A percentile compares a stretch with the other conserved stretches of the same genome.
Evolutionary conservation across 2,888 invertebrate genomes (phyloP).

Genomic region (Acronicta leporina): DNA sequence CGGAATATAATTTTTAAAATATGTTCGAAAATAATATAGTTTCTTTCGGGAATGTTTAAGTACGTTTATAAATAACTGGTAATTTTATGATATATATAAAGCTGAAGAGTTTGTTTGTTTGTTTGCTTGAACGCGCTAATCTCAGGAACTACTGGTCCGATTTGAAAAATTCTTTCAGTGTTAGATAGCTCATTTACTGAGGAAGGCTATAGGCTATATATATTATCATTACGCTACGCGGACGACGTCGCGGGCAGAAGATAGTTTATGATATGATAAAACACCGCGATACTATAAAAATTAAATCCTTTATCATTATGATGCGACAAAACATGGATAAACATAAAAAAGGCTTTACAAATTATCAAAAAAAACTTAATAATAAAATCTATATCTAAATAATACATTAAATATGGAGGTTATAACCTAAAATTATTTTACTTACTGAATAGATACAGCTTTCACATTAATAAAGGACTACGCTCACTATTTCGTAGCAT

Average conservation of each 20-base stretch:
- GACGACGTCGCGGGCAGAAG: too few relatives aligned
- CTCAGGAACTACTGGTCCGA: too few relatives aligned
- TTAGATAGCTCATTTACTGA: too few relatives aligned
- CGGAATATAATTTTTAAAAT: conserved; percentile 11
- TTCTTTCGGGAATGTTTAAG: conserved; percentile 39
- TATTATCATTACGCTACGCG: too few relatives aligned
- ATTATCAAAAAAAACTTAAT: conserved; percentile 53
- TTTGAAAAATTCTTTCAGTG: too few relatives aligned
- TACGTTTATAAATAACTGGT: conserved; percentile 21
- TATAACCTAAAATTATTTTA: conserved; percentile 50
- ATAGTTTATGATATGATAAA: too few relatives aligned
- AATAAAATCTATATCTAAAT: conserved; percentile 57
- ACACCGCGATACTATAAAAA: conserved; percentile 6
- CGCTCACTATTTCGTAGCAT: background rate
- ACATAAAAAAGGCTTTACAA: conserved; percentile 53
- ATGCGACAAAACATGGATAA: conserved; percentile 42
- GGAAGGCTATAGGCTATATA: too few relatives aligned
- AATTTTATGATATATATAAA: conserved; percentile 11
- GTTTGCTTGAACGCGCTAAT: too few relatives aligned
- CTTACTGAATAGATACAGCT: conserved; percentile 29
- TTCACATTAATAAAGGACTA: conserved; percentile 14
- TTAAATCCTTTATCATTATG: conserved; percentile 40
- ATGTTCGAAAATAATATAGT: background rate
- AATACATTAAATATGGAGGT: conserved; percentile 59
- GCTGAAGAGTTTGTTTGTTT: too few relatives aligned